These are phyloP conservation scores for Pocillopora verrucosa DNA, from an alignment of 64 coral and sea anemone genomes.

Conservation along the genomic window DNA sequence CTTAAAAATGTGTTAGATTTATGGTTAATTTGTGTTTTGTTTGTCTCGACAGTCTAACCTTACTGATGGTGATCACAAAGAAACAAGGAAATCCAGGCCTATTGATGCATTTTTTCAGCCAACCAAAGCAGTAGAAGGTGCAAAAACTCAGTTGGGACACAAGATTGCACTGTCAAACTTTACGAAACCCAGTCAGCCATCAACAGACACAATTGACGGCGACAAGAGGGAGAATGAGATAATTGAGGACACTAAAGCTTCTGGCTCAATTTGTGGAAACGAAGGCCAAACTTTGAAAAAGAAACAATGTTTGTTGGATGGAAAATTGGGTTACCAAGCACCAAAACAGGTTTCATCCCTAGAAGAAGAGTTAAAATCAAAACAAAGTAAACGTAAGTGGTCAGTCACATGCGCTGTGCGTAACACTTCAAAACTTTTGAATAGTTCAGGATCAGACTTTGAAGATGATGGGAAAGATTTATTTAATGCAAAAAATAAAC, in stretches of 20 bases:
- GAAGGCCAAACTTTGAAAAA: neutral
- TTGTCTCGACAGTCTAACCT: neutral
- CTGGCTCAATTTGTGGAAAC: neutral
- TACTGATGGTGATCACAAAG: neutral
- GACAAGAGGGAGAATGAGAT: neutral
- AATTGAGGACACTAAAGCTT: neutral
- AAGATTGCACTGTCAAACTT: neutral
- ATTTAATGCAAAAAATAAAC: neutral
- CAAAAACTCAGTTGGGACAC: neutral
- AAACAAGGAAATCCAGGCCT: neutral
- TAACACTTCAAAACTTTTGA: constrained; percentile 6
- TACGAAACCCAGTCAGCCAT: neutral
- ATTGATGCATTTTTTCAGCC: constrained; percentile 38
- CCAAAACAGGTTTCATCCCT: neutral
- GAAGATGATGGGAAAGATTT: constrained; percentile 5
- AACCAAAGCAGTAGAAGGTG: neutral
- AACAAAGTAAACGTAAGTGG: neutral
- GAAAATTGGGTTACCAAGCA: neutral
- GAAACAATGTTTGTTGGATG: neutral
- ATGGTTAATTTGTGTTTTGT: neutral
- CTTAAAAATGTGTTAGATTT: too few species aligned
- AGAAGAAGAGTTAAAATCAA: neutral
- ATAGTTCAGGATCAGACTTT: constrained; percentile 40
- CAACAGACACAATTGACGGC: neutral
- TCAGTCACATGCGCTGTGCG: neutral